phyloP scores from a whole-genome alignment of 2,888 invertebrate genomes.

The Phaonia tiefii region DNA sequence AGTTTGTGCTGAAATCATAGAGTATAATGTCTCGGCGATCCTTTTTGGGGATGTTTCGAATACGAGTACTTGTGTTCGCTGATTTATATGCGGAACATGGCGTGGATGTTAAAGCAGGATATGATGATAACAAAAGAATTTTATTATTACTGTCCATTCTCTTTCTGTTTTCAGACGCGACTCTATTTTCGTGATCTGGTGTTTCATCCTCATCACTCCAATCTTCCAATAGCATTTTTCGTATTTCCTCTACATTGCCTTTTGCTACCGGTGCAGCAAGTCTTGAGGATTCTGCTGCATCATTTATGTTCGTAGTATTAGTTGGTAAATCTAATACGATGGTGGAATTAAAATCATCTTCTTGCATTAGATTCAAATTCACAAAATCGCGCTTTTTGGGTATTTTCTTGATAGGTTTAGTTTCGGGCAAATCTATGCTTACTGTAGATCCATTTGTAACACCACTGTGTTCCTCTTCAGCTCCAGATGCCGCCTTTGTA shows the following conservation, averaged over 20 bases:
- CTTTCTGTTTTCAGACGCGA: conserved; percentile 21
- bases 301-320: not conserved
- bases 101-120: conserved; percentile 6
- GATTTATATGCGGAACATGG: conserved; percentile 38
- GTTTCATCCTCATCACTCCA: conserved; percentile 86
- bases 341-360: not conserved
- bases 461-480: not conserved
- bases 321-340: conserved; percentile 23
- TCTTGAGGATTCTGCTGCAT: not conserved
- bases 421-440: conserved; percentile 53
- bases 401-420: conserved; percentile 59
- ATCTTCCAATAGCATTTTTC: conserved; percentile 87
- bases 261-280: conserved; percentile 70
- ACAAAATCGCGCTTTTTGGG: conserved; percentile 63
- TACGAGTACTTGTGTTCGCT: conserved; percentile 68
- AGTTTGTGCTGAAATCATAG: conserved; percentile 73
- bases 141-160: not conserved
- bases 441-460: conserved; percentile 21
- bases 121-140: not conserved
- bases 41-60: conserved; percentile 80
- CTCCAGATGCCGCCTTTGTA: conserved; percentile 14
- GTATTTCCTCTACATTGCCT: conserved; percentile 82
- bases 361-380: conserved; percentile 17
- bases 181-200: conserved; percentile 56
- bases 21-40: conserved; percentile 77